Percentiles rank a stretch among this genome's conserved stretches.
Conservation (phyloP, 2,797 vertebrate genomes). For the Hipposideros larvatus region DNA sequence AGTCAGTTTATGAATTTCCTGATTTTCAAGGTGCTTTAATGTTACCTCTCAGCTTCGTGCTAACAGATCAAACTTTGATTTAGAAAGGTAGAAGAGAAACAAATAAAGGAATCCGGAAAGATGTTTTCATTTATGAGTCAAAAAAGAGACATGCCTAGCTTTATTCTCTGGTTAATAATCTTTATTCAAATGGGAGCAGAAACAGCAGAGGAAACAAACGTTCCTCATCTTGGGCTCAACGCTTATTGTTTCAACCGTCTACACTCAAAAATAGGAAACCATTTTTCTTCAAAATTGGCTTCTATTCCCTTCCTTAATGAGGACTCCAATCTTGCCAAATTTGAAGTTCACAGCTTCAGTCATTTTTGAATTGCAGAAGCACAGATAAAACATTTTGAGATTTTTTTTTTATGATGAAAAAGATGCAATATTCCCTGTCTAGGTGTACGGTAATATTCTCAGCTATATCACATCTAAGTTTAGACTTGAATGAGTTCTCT, state of each 20-base stretch:
- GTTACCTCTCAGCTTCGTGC: background rate
- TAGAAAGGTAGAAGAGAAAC: background rate
- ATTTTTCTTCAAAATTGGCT: constrained; percentile 84
- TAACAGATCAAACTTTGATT: constrained; percentile 46
- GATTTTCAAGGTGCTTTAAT: constrained; percentile 16
- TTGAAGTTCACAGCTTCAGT: constrained; percentile 86
- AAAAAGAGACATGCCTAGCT: background rate
- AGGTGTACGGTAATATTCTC: constrained; percentile 70
- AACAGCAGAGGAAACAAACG: constrained; percentile 65
- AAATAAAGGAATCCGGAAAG: constrained; percentile 31
- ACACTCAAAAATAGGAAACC: constrained; percentile 81
- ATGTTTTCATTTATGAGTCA: constrained; percentile 54
- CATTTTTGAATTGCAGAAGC: constrained; percentile 84
- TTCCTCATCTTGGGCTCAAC: constrained; percentile 57
- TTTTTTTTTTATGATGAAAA: constrained; percentile 70
- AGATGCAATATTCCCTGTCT: constrained; percentile 61
- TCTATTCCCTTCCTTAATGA: constrained; percentile 82
- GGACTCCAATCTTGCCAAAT: constrained; percentile 82
- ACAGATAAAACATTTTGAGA: constrained; percentile 80
- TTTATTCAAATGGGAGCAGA: constrained; percentile 57
- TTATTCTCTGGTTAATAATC: constrained; percentile 66
- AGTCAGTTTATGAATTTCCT: background rate
- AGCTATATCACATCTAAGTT: constrained; percentile 63
- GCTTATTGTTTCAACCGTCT: constrained; percentile 80
- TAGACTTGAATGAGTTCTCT: constrained; percentile 46